Conservation (phyloP, 2,888 invertebrate genomes). For the Theodoxus fluviatilis region DNA sequence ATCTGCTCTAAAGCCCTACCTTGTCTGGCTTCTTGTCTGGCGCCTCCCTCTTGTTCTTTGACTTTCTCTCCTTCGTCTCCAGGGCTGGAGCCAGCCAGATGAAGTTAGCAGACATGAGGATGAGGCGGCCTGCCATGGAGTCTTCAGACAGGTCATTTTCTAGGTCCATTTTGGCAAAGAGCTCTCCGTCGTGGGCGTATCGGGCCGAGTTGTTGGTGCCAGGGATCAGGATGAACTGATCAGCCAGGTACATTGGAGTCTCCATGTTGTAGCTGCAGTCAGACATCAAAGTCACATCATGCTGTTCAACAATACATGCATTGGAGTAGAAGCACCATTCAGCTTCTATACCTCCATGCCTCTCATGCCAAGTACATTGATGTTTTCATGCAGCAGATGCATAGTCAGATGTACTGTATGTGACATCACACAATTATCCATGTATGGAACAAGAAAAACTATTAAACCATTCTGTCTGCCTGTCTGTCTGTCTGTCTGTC, state of each 20-base stretch:
- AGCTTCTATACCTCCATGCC: too few relatives aligned
- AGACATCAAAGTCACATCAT: too few relatives aligned
- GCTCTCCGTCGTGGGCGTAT: slow-evolving; percentile 78
- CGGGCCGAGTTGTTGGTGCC: slow-evolving; percentile 74
- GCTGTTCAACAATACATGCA: too few relatives aligned
- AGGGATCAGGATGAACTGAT: slow-evolving; percentile 75
- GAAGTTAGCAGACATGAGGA: slow-evolving; percentile 78
- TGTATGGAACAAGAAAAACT: too few relatives aligned
- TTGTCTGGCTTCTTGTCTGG: slow-evolving; percentile 36
- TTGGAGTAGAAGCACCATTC: too few relatives aligned
- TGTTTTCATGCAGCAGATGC: too few relatives aligned
- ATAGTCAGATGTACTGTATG: too few relatives aligned
- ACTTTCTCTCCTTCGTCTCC: too few relatives aligned
- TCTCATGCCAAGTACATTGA: too few relatives aligned
- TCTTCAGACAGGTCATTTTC: slow-evolving; percentile 82
- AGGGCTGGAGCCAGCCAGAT: slow-evolving; percentile 71
- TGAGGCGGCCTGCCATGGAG: slow-evolving; percentile 80
- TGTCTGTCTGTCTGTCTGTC: too few relatives aligned
- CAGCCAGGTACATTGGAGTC: slow-evolving; percentile 72
- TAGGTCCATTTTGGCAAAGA: slow-evolving; percentile 78
- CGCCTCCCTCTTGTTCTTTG: slow-evolving; percentile 29
- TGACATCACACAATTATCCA: too few relatives aligned
- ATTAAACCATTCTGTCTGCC: too few relatives aligned
- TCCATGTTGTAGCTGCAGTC: slow-evolving; percentile 74
- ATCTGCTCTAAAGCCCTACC: slow-evolving; percentile 34